These are phyloP conservation scores for Cisticola juncidis DNA, from an alignment of 2,113 vertebrate species.

Conservation along the genomic window DNA sequence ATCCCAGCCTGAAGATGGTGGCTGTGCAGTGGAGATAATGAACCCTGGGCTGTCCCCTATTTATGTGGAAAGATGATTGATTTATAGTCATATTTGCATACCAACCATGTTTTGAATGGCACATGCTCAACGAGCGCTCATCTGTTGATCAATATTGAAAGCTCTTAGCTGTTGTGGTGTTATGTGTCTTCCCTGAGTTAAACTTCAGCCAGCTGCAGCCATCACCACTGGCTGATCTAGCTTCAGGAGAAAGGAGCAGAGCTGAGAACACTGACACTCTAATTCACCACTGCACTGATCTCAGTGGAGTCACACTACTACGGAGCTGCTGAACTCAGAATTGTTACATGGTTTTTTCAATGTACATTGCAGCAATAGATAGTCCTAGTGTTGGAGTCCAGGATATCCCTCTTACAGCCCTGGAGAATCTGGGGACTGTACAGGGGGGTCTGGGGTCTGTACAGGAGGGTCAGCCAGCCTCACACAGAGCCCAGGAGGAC, in stretches of 20 bases:
- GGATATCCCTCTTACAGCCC: too few relatives aligned
- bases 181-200: not conserved
- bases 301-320: not conserved
- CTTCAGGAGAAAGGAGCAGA: not conserved
- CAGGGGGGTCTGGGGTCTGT: too few relatives aligned
- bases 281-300: not conserved
- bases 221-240: not conserved
- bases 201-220: not conserved
- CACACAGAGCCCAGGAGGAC: too few relatives aligned
- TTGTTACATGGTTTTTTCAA: not conserved
- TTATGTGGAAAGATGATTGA: not conserved
- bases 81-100: not conserved
- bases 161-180: not conserved
- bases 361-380: not conserved
- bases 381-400: too few relatives aligned
- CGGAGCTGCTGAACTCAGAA: not conserved
- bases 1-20: accelerated
- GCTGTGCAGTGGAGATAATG: not conserved
- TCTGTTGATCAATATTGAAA: not conserved
- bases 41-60: not conserved
- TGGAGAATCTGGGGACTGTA: too few relatives aligned
- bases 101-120: not conserved
- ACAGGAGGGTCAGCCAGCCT: too few relatives aligned
- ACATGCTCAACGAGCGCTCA: not conserved
- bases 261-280: not conserved